Percentiles rank a stretch among this genome's conserved stretches.
Conservation (phyloP, 1,140 invertebrate genomes). For the Lasioglossum baleicum region DNA sequence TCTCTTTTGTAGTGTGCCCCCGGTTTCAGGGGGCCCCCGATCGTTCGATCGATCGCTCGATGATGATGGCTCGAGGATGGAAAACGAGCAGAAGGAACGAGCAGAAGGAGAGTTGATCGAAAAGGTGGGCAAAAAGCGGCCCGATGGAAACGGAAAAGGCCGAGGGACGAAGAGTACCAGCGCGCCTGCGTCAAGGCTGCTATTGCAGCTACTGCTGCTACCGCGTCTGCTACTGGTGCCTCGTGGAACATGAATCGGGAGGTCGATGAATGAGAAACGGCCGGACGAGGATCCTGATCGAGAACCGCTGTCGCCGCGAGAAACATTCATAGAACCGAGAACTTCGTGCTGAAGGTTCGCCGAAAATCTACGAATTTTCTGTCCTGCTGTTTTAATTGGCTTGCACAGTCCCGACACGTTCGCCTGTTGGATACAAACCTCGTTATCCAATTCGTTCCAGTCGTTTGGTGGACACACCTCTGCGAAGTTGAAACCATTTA, state of each 20-base stretch:
- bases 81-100: slow-evolving; percentile 44
- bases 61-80: slow-evolving; percentile 40
- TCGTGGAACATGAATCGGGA: slow-evolving; percentile 14
- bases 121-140: slow-evolving; percentile 32
- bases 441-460: no score
- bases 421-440: no score
- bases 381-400: no score
- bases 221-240: neutral
- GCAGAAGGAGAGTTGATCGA: slow-evolving; percentile 11
- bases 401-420: no score
- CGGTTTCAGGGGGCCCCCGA: neutral
- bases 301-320: neutral
- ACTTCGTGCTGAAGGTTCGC: no score
- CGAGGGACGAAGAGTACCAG: neutral
- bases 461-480: no score
- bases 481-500: no score
- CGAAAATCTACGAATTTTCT: no score
- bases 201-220: no score
- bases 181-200: slow-evolving; percentile 12
- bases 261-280: slow-evolving; percentile 26
- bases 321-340: no score
- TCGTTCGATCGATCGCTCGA: slow-evolving; percentile 25
- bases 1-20: neutral
- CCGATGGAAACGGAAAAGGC: slow-evolving; percentile 32
- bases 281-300: neutral